These are phyloP conservation scores for Tineola bisselliella DNA, from an alignment of 2,888 invertebrate genomes.

Conservation along the genomic window DNA sequence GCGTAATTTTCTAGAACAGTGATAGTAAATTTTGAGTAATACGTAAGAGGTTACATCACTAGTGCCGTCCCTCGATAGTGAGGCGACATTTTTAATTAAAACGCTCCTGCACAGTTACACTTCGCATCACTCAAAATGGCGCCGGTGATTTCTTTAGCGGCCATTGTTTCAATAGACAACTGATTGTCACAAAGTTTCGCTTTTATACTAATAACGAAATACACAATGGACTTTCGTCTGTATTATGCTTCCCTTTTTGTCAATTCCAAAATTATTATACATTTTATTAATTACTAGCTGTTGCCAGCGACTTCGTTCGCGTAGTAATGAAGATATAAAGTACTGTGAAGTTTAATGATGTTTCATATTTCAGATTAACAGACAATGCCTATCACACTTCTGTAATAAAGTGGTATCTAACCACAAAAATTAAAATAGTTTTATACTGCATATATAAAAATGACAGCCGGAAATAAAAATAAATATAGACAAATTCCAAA, in stretches of 20 bases:
- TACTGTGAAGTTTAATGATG: too few relatives aligned
- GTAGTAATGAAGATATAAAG: too few relatives aligned
- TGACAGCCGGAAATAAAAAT: too few relatives aligned
- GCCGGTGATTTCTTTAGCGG: conserved; percentile 12
- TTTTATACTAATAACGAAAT: background rate
- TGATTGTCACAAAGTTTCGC: conserved; percentile 8
- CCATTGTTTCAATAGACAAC: conserved; percentile 11
- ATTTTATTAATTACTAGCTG: too few relatives aligned
- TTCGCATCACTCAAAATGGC: background rate
- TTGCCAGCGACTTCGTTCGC: too few relatives aligned
- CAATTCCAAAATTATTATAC: too few relatives aligned
- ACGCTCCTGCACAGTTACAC: background rate
- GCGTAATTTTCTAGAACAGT: background rate
- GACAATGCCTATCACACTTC: too few relatives aligned
- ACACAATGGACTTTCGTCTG: background rate
- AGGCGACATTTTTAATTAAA: conserved; percentile 6
- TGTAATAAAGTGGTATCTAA: too few relatives aligned
- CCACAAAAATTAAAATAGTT: too few relatives aligned
- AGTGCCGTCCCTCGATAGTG: conserved; percentile 1
- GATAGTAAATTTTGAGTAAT: background rate
- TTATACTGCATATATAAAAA: too few relatives aligned
- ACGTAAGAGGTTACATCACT: background rate
- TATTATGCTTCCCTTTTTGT: background rate
- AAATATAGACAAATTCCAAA: too few relatives aligned
- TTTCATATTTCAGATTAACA: too few relatives aligned